A percentile compares a stretch with the other conserved stretches of the same genome.
These are phyloP conservation scores for Pipistrellus kuhlii DNA, from an alignment of 2,797 vertebrate genomes.

Conservation along the genomic window DNA sequence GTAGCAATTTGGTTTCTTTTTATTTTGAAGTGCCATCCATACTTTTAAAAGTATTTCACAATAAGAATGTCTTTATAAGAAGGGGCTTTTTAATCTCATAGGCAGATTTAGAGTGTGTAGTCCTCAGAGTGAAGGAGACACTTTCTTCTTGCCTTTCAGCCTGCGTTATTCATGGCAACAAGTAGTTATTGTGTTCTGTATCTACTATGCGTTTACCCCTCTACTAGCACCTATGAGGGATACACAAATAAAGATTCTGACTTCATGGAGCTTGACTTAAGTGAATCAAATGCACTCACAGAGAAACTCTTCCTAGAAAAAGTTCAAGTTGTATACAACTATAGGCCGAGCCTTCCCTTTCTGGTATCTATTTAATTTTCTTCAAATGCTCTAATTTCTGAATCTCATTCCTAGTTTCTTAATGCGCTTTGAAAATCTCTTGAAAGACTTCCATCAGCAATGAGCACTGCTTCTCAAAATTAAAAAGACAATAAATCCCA, in stretches of 20 bases:
- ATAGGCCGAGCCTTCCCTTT: not conserved
- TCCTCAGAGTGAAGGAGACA: not conserved
- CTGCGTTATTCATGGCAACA: not conserved
- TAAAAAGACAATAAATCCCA: constrained; percentile 12
- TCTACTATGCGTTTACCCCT: not conserved
- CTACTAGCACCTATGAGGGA: not conserved
- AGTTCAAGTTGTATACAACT: not conserved
- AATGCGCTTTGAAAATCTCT: constrained; percentile 20
- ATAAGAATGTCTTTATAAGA: not conserved
- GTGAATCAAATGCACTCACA: not conserved
- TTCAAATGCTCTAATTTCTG: constrained; percentile 7
- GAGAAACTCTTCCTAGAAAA: constrained; percentile 24
- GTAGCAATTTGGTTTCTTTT: constrained; percentile 33
- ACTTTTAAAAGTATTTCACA: constrained; percentile 20
- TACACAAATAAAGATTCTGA: not conserved
- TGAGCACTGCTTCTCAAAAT: constrained; percentile 38
- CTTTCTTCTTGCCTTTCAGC: not conserved
- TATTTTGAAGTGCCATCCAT: constrained; percentile 21
- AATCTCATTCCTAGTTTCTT: not conserved
- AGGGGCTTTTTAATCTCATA: not conserved
- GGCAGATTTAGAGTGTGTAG: not conserved
- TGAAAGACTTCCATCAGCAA: not conserved
- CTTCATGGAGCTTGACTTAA: not conserved
- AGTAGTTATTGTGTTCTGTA: not conserved
- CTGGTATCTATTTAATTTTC: not conserved